These are phyloP conservation scores for Sialis fuliginosa DNA, from an alignment of 2,888 invertebrate genomes.

Conservation along the genomic window DNA sequence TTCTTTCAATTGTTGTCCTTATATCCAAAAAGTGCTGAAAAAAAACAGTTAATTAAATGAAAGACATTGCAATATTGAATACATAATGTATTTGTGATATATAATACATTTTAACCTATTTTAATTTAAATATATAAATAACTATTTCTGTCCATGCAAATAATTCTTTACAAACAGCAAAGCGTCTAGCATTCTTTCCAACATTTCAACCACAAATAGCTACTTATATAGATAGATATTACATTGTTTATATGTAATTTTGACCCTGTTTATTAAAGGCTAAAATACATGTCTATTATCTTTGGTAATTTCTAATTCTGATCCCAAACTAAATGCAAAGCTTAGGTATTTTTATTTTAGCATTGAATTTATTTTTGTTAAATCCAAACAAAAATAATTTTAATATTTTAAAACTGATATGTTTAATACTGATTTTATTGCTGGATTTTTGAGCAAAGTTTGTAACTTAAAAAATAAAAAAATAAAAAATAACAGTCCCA, in stretches of 20 bases:
- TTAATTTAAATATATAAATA: constrained; percentile 5
- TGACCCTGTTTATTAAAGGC: constrained; percentile 29
- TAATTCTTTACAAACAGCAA: neutral
- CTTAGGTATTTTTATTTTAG: neutral
- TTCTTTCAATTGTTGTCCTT: too few species aligned
- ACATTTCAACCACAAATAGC: constrained; percentile 3
- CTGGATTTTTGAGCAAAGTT: neutral
- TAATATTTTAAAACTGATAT: neutral
- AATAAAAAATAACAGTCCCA: neutral
- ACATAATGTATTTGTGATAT: too few species aligned
- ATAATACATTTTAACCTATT: constrained; percentile 5
- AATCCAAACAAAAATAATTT: too few species aligned
- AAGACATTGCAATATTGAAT: too few species aligned
- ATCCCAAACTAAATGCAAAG: constrained; percentile 4
- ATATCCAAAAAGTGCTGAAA: too few species aligned
- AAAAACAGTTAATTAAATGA: too few species aligned
- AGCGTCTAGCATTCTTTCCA: neutral
- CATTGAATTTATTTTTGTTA: neutral
- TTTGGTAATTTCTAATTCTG: constrained; percentile 5
- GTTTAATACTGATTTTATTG: neutral
- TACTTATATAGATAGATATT: constrained; percentile 5
- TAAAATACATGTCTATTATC: constrained; percentile 13
- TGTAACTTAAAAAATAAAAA: neutral
- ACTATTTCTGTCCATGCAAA: constrained; percentile 4
- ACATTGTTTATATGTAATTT: constrained; percentile 18